Conservation (phyloP, 2,797 vertebrate species). For the Cetoscarus ocellatus region DNA sequence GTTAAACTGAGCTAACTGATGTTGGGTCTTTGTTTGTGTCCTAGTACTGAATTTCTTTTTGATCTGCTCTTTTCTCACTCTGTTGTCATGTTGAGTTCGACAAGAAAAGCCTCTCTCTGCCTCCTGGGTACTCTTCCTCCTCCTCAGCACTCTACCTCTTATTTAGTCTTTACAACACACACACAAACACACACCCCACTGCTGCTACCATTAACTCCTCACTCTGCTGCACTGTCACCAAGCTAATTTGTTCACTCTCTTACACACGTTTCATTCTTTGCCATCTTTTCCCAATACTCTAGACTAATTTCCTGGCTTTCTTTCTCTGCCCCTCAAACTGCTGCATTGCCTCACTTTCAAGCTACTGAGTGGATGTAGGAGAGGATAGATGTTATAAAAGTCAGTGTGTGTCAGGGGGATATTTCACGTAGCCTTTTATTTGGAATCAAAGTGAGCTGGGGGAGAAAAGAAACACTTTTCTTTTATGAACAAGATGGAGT, state of each 20-base stretch:
- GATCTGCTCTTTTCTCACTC: conserved; percentile 54
- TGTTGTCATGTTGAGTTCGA: conserved; percentile 60
- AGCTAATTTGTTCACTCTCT: conserved; percentile 32
- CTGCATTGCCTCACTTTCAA: conserved; percentile 24
- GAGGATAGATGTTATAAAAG: conserved; percentile 40
- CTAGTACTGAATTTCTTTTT: conserved; percentile 49
- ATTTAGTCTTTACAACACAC: conserved; percentile 25
- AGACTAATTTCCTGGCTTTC: conserved; percentile 38
- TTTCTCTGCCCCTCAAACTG: conserved; percentile 10
- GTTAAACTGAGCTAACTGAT: conserved; percentile 43
- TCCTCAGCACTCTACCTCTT: conserved; percentile 40
- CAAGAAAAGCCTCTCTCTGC: conserved; percentile 48
- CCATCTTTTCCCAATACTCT: conserved; percentile 41
- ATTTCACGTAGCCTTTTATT: conserved; percentile 69
- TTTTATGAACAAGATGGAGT: conserved; percentile 58
- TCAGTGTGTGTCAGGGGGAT: conserved; percentile 46
- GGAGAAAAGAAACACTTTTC: conserved; percentile 57
- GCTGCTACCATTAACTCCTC: not conserved
- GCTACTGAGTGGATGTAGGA: conserved; percentile 25
- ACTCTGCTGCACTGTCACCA: conserved; percentile 25
- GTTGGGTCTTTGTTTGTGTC: conserved; percentile 43
- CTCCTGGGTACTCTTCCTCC: conserved; percentile 49
- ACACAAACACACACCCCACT: not conserved
- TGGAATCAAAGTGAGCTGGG: conserved; percentile 51
- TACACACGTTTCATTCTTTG: conserved; percentile 25